Percentiles rank a stretch among this genome's conserved stretches.
Conservation (phyloP, 2,888 invertebrate species). For the Apantesis nais region DNA sequence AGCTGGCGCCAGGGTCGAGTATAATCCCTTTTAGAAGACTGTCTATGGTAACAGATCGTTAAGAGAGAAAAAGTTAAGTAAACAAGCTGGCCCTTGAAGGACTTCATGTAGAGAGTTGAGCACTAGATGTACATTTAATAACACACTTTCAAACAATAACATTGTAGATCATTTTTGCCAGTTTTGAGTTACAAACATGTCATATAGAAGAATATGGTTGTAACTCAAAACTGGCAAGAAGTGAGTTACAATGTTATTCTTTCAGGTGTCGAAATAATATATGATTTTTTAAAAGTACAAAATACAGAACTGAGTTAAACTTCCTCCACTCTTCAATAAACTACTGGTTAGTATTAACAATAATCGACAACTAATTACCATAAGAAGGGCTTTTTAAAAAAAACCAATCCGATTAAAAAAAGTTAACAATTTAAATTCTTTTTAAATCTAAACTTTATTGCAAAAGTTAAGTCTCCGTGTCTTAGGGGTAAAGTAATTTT, state of each 20-base stretch:
- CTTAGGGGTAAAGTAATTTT: constrained; percentile 49
- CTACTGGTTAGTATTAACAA: too few relatives aligned
- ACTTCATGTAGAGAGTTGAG: neutral
- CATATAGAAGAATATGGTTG: too few relatives aligned
- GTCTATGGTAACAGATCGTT: neutral
- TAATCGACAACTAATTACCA: neutral
- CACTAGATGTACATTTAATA: neutral
- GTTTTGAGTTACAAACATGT: too few relatives aligned
- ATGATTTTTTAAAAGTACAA: too few relatives aligned
- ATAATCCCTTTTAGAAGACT: neutral
- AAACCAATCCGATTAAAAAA: constrained; percentile 27
- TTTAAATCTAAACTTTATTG: constrained; percentile 52
- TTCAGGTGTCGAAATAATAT: too few relatives aligned
- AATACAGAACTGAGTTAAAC: too few relatives aligned
- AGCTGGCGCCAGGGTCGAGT: neutral
- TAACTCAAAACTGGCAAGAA: too few relatives aligned
- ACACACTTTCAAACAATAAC: too few relatives aligned
- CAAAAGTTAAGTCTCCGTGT: constrained; percentile 42
- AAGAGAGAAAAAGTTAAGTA: neutral
- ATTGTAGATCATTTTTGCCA: too few relatives aligned
- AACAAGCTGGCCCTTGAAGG: neutral
- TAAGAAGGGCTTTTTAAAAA: neutral
- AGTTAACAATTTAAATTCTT: constrained; percentile 40
- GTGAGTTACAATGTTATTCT: too few relatives aligned
- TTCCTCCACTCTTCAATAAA: too few relatives aligned